Conservation (phyloP, 1,140 invertebrate species). For the Semibalanus balanoides region DNA sequence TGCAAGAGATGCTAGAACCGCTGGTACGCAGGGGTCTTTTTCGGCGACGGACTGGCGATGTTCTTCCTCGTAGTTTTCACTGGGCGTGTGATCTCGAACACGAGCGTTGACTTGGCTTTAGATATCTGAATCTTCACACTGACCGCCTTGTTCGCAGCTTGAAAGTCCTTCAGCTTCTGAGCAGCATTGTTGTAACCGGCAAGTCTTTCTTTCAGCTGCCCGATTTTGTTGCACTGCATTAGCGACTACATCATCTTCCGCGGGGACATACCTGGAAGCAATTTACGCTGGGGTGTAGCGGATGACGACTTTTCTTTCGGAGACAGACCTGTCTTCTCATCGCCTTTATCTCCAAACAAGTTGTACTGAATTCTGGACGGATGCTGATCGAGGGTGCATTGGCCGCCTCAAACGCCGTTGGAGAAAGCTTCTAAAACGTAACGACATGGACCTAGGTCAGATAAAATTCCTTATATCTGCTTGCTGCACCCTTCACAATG, state of each 20-base stretch:
- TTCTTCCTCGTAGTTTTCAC: slow-evolving; percentile 40
- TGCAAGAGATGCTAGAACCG: slow-evolving; percentile 43
- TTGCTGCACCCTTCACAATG: no score
- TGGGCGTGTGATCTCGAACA: slow-evolving; percentile 33
- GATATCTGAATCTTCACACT: not conserved
- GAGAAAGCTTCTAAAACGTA: no score
- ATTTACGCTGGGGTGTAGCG: not conserved
- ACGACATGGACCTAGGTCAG: no score
- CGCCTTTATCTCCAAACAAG: not conserved
- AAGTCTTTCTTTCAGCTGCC: not conserved
- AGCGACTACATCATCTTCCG: not conserved
- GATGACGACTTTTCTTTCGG: not conserved
- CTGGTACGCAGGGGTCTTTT: slow-evolving; percentile 31
- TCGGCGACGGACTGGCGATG: slow-evolving; percentile 26
- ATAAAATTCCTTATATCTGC: no score
- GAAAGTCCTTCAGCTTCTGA: not conserved
- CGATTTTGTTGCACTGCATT: not conserved
- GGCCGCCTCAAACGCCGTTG: no score
- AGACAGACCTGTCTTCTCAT: not conserved
- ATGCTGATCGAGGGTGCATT: no score
- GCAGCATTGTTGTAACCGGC: not conserved
- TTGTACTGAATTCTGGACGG: no score
- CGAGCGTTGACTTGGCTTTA: not conserved
- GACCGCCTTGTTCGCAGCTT: not conserved
- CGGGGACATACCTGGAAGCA: not conserved